Conservation (phyloP, 2,888 invertebrate species). For the Podabrus alpinus region DNA sequence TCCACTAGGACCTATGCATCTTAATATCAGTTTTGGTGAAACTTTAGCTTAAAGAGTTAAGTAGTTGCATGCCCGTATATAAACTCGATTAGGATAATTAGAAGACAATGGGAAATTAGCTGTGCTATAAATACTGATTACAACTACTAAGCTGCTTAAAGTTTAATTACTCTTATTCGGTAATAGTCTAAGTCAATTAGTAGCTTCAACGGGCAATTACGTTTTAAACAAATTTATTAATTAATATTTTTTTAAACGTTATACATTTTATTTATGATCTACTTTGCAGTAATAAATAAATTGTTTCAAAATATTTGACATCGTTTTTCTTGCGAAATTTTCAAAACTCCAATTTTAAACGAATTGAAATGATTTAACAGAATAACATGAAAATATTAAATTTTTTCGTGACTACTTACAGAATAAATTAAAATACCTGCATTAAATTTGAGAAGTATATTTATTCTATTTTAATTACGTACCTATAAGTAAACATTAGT, state of each 20-base stretch:
- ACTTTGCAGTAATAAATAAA: background rate
- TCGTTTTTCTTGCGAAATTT: background rate
- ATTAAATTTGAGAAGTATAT: too few relatives aligned
- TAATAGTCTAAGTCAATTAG: constrained; percentile 13
- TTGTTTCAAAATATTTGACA: background rate
- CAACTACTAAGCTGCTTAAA: constrained; percentile 8
- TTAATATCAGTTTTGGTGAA: constrained; percentile 9
- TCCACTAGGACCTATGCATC: constrained; percentile 21
- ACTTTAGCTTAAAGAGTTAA: constrained; percentile 14
- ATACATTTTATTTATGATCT: background rate
- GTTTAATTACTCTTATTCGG: constrained; percentile 9
- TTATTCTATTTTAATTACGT: too few relatives aligned
- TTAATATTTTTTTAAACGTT: background rate
- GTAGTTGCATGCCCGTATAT: constrained; percentile 17
- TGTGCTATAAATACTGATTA: constrained; percentile 24
- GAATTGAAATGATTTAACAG: too few relatives aligned
- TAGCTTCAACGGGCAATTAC: constrained; percentile 3
- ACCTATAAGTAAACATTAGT: too few relatives aligned
- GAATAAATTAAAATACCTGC: too few relatives aligned
- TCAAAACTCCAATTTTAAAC: too few relatives aligned
- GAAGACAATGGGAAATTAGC: constrained; percentile 24
- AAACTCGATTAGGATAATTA: constrained; percentile 22
- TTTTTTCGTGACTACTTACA: too few relatives aligned
- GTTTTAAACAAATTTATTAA: background rate
- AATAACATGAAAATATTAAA: too few relatives aligned